Evolutionary conservation across 2,797 vertebrate species (phyloP), one percentile per base, ranked within the genome.

Genomic region (Cirrhinus molitorella): DNA sequence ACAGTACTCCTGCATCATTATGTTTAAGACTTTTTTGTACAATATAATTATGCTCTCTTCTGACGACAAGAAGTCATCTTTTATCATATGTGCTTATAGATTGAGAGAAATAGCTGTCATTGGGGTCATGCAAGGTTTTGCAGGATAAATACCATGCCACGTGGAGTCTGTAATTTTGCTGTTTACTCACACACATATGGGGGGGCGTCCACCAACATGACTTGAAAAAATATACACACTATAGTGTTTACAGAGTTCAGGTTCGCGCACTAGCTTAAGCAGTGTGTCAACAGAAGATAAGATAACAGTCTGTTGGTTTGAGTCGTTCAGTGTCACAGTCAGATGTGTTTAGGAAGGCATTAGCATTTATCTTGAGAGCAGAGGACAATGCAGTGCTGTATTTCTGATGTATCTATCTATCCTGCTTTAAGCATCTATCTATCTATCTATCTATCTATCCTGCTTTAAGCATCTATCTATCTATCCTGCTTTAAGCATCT

Each of bases 211-310:
- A 31, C 81, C 43, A 13, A 78, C 21, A 53, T 28, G 8, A 40
- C 6, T 34, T 73, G 16, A 16, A 17, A 12, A 31, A 34, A 34
- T 43, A 49, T 13, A 82, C 25, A 70, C 16, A 17, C 57, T 10
- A n/a, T 85, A 34, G 28, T 65, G 61, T 65, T 19, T 19, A 40
- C 45, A 87, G 75, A 66, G 84, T 87, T 76, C 87, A 91, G 89
- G 89, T 91, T 92, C 53, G 53, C 2, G 14, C 61, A 86, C 61
- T 68, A 43, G 9, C 8, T 9, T 9, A 70, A 92, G 93, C 90
- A 78, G 72, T 87, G 65, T 88, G 91, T 92, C 88, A 92, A 91
- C 84, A 90, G 49, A 55, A 88, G 93, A 93, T 94, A 85, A 92
- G 93, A 93, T 93, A 91, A 89, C 43, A n/a, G 9, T 45, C 25